Conservation (phyloP, 1,140 invertebrate species). For the Paramacrobiotus metropolitanus region DNA sequence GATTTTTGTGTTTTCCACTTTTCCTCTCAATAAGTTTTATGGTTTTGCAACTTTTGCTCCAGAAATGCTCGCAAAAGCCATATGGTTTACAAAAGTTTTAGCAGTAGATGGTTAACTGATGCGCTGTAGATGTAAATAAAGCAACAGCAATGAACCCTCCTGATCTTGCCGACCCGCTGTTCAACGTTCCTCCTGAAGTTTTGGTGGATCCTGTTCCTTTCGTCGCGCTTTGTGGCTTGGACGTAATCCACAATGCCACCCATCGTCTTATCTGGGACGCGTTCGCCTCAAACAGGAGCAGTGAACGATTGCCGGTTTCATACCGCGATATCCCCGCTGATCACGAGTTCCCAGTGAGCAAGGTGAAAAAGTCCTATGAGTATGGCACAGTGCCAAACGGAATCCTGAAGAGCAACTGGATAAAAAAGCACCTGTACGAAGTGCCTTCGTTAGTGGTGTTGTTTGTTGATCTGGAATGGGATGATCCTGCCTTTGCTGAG, state of each 20-base stretch:
- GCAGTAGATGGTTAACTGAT: no score
- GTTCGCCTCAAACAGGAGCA: slow-evolving; percentile 50
- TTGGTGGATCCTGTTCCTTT: slow-evolving; percentile 51
- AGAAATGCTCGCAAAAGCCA: no score
- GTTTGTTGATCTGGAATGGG: slow-evolving; percentile 93
- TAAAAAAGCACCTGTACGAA: slow-evolving; percentile 68
- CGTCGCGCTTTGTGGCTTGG: slow-evolving; percentile 59
- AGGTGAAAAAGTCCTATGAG: slow-evolving; percentile 36
- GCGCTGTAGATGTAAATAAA: no score
- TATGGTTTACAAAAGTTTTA: no score
- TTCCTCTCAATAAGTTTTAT: no score
- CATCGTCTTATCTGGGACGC: slow-evolving; percentile 78
- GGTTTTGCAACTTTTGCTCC: no score
- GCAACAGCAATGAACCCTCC: no score
- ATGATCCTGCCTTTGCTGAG: slow-evolving; percentile 71
- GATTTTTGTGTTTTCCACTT: no score
- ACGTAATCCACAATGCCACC: slow-evolving; percentile 51
- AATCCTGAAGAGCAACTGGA: slow-evolving; percentile 82
- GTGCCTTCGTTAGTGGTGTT: slow-evolving; percentile 75
- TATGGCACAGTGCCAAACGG: slow-evolving; percentile 53
- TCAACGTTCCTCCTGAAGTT: slow-evolving; percentile 29
- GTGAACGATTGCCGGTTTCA: slow-evolving; percentile 53
- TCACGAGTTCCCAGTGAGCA: slow-evolving; percentile 65
- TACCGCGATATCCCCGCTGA: slow-evolving; percentile 46
- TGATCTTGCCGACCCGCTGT: not conserved